Base-by-base conservation (phyloP, 2,797 vertebrate species). In the Mionectes olivaceus region DNA sequence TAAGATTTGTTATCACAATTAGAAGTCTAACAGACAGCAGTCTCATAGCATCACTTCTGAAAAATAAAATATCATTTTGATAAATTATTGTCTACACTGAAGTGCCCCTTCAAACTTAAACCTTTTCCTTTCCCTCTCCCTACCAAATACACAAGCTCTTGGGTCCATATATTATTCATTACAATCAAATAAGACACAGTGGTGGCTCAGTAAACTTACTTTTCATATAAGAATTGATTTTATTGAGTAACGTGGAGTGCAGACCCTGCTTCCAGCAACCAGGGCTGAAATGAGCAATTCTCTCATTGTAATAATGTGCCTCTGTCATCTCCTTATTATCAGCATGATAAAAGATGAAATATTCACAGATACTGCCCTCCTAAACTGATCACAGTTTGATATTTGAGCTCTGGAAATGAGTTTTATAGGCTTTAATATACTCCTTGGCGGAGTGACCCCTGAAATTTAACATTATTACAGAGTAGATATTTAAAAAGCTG, bases 381-480 rank as follows among this genome's bases (percentile, higher is more conserved):
- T 99, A 99, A 99, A 99, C 99, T 99, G 99, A 99, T 99, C 99
- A 99, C 99, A 98, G 99, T 98, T 98, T 99, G 99, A 99, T 99
- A 99, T 99, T 99, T 99, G 99, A 99, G 99, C 99, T 99, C 99
- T 99, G 99, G 99, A 99, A 99, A 99, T 99, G 99, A 99, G 99
- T 99, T 99, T 99, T 99, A 99, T 99, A 99, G 99, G 99, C 99
- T 99, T 99, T 99, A 99, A 99, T 99, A 99, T 99, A 99, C 99
- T 99, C 99, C 99, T 99, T 99, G 99, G 99, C 97, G 99, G 99
- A 99, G 99, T 99, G 99, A 99, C 99, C 99, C 99, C 99, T 99
- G 99, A 99, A 99, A 99, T 99, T 99, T 99, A 99, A 99, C 99
- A 99, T 99, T 99, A 99, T 99, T 99, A 99, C 99, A 99, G 99